These are phyloP conservation scores for Serinus canaria DNA, from an alignment of 2,113 vertebrate species.

Conservation along the genomic window DNA sequence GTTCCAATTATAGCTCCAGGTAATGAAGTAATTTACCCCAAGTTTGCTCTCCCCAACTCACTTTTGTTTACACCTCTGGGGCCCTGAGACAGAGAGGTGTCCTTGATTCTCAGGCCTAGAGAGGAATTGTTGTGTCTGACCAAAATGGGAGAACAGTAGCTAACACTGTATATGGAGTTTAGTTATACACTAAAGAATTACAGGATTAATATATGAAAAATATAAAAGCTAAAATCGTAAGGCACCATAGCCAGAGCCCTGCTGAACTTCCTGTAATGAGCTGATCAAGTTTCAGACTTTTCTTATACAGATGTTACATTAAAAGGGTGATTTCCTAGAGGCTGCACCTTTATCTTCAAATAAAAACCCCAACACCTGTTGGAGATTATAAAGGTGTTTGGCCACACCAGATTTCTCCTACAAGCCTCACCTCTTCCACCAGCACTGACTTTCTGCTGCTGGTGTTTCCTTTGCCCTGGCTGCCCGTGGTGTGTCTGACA, in stretches of 20 bases:
- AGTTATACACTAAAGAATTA: neutral
- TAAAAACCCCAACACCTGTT: neutral
- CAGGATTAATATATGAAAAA: neutral
- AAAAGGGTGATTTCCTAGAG: neutral
- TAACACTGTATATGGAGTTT: neutral
- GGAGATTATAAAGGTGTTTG: neutral
- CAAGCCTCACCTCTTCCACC: neutral
- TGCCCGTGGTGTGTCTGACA: neutral
- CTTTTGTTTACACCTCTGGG: accelerated
- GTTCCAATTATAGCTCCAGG: neutral
- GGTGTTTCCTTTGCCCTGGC: neutral
- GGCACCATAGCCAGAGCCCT: neutral
- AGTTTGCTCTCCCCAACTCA: too few species aligned
- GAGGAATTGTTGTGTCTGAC: neutral
- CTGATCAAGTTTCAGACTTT: neutral
- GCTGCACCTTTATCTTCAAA: neutral
- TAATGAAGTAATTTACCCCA: neutral
- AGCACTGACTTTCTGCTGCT: neutral
- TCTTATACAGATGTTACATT: neutral
- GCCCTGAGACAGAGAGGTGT: neutral
- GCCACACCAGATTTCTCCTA: neutral
- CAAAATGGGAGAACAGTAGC: neutral
- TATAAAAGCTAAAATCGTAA: neutral
- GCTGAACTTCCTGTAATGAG: neutral
- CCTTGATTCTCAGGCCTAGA: neutral